Base-by-base conservation (phyloP, 2,888 invertebrate species). In the Pammene fasciana region DNA sequence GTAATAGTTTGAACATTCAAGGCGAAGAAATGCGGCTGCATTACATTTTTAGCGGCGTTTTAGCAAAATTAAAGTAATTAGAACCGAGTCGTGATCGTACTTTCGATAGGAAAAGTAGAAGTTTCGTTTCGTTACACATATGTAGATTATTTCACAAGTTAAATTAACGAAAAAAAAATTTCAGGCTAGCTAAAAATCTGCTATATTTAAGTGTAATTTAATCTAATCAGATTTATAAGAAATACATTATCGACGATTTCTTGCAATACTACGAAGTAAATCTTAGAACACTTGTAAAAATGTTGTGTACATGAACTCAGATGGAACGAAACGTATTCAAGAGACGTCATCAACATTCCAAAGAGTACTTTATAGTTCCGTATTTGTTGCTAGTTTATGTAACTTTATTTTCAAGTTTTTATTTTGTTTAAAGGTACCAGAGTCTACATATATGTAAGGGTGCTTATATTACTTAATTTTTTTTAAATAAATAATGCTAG, bases 81-180 rank as follows among this genome's bases (percentile, higher is more conserved):
- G 52, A 65, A 46, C 54, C 46, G 45, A 70, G 68, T 18, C 59
- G 65, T 65, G 68, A 70, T 70, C 59, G 52, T 46, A 65, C 68
- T 60, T 65, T 65, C 68, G 65, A 65, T 70, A 70, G 68, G 59
- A 70, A 70, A 70, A 65, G 68, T 70, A 70, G 64, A 50, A 65
- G 52, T 54, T 59, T 13, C 68, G 68, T 70, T 70, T 54, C 59
- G 65, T 68, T 68, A 9, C 43, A 52, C 54, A 64, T 7, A 18
- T 43, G 0, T 1, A 38, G n/a, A n/a, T 0, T 26, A 38, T 13
- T 38, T n/a, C 38, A 61, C 34, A 8, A 61, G 13, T 61, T 45
- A 18, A 11, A 60, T 36, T 7, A 46, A 36, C 13, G 5, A 10
- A 18, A 10, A 11, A 46, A 46, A 34, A 34, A 7, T 14, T 4